Percentiles rank a stretch among this genome's conserved stretches.
phyloP scores from a whole-genome alignment of 1,140 invertebrate species.

The Drosophila equinoxialis region DNA sequence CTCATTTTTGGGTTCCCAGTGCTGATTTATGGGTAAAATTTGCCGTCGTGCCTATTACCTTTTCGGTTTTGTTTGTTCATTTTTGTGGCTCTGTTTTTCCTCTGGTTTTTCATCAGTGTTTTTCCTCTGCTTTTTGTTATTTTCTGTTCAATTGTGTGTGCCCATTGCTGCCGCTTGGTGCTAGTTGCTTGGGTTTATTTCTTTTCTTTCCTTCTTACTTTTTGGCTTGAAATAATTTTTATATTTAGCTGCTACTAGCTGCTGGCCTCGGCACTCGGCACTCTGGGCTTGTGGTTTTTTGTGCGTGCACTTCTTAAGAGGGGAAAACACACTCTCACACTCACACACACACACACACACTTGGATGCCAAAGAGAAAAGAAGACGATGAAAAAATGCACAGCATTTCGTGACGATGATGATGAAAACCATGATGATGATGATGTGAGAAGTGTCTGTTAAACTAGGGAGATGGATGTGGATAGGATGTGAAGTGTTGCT shows the following conservation, averaged over 20 bases:
- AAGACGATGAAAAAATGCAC: slow-evolving; percentile 7
- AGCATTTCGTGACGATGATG: background rate
- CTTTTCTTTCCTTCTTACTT: background rate
- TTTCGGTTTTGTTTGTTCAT: background rate
- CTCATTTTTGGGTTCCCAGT: background rate
- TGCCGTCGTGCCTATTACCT: slow-evolving; percentile 6
- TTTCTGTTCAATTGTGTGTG: background rate
- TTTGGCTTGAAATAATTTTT: slow-evolving; percentile 14
- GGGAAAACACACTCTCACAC: background rate
- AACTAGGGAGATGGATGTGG: background rate
- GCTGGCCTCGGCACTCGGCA: background rate
- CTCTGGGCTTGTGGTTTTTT: slow-evolving; percentile 10
- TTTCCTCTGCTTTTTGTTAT: background rate
- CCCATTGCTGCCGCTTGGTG: background rate
- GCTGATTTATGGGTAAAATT: background rate
- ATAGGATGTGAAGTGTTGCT: background rate
- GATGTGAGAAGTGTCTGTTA: slow-evolving; percentile 3
- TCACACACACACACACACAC: background rate
- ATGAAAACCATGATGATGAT: background rate
- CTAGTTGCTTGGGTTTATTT: background rate
- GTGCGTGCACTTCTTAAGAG: slow-evolving; percentile 8
- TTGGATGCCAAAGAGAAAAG: slow-evolving; percentile 2
- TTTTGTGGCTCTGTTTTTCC: background rate
- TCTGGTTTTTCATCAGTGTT: background rate
- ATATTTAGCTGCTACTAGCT: slow-evolving; percentile 2